These are phyloP conservation scores for Galleria mellonella DNA, from an alignment of 1,140 invertebrate species.

Conservation along the genomic window DNA sequence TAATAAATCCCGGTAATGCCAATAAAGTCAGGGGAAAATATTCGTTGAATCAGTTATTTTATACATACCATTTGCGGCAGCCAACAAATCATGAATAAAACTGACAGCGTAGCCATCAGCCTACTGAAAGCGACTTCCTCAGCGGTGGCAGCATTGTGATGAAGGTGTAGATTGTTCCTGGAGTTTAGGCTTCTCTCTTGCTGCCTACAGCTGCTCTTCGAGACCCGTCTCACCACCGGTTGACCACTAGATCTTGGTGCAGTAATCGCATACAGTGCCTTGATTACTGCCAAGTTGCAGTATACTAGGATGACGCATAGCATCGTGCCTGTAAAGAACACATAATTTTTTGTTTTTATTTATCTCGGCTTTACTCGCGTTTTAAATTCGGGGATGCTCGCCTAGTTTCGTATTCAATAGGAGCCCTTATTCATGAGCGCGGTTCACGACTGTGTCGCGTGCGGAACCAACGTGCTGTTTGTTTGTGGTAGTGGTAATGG, in stretches of 20 bases:
- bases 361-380: too few species aligned
- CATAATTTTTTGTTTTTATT: too few species aligned
- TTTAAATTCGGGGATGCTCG: too few species aligned
- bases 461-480: too few species aligned
- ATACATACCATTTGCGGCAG: slow-evolving; percentile 84
- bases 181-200: slow-evolving; percentile 21
- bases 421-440: too few species aligned
- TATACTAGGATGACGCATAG: slow-evolving; percentile 85
- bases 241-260: slow-evolving; percentile 54
- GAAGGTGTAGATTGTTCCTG: slow-evolving; percentile 17
- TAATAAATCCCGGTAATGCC: too few species aligned
- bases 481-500: too few species aligned
- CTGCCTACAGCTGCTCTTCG: slow-evolving; percentile 69
- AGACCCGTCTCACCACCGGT: slow-evolving; percentile 72
- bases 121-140: slow-evolving; percentile 90
- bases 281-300: slow-evolving; percentile 88
- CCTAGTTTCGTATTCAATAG: too few species aligned
- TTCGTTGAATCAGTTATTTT: too few species aligned
- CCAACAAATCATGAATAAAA: slow-evolving; percentile 90
- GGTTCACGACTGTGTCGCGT: too few species aligned
- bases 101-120: slow-evolving; percentile 87
- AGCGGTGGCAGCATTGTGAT: slow-evolving; percentile 77
- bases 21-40: too few species aligned
- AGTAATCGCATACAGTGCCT: slow-evolving; percentile 81
- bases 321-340: slow-evolving; percentile 77